These are phyloP conservation scores for Synergus umbraculus DNA, from an alignment of 2,888 invertebrate genomes.

Conservation along the genomic window DNA sequence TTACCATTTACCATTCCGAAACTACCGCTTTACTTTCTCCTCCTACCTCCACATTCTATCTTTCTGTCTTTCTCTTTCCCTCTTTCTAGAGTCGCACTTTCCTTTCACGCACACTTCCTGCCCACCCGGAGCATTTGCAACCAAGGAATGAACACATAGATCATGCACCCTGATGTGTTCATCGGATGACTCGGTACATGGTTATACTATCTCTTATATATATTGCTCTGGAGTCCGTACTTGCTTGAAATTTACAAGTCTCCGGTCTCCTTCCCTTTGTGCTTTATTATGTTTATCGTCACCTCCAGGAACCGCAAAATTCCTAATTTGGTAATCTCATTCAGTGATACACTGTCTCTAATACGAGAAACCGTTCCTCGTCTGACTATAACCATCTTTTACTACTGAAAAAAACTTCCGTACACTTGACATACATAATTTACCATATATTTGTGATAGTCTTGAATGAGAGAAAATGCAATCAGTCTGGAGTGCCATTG, in stretches of 20 bases:
- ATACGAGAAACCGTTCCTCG: no score
- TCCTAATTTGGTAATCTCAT: background rate
- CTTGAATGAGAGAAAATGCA: background rate
- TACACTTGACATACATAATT: background rate
- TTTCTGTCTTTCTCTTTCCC: constrained; percentile 43
- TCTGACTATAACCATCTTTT: background rate
- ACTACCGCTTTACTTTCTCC: constrained; percentile 37
- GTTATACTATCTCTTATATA: constrained; percentile 26
- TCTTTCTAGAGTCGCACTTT: constrained; percentile 39
- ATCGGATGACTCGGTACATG: constrained; percentile 46
- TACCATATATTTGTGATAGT: background rate
- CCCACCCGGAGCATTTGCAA: constrained; percentile 48
- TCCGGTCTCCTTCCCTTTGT: constrained; percentile 26
- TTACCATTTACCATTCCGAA: constrained; percentile 46
- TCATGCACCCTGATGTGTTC: constrained; percentile 57
- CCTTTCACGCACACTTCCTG: constrained; percentile 39
- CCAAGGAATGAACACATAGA: constrained; percentile 53
- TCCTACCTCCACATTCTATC: constrained; percentile 47
- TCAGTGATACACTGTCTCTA: background rate
- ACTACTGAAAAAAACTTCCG: background rate
- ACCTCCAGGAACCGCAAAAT: background rate
- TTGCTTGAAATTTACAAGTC: constrained; percentile 24
- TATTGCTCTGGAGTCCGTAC: constrained; percentile 13
- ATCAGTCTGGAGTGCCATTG: background rate
- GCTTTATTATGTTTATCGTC: constrained; percentile 29